A percentile compares a stretch with the other conserved stretches of the same genome.
phyloP scores from a whole-genome alignment of 2,113 vertebrate species.

The Trogon melanurus region DNA sequence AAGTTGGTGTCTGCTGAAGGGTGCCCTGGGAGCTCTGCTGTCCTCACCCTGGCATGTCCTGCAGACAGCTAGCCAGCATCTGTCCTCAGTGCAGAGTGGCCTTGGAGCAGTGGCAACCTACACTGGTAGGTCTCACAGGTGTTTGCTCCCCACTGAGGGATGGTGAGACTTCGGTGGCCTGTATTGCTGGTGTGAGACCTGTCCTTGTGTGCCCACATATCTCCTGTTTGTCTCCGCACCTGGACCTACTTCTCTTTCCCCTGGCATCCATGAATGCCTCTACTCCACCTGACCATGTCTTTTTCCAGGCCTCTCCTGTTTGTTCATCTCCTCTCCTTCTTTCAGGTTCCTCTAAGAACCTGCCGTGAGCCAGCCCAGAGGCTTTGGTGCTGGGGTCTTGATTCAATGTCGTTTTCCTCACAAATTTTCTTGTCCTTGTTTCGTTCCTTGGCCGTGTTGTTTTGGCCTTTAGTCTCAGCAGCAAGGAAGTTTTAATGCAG shows the following conservation, averaged over 20 bases:
- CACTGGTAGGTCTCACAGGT: background rate
- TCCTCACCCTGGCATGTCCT: background rate
- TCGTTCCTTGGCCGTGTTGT: background rate
- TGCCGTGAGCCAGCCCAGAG: background rate
- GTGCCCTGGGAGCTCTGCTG: background rate
- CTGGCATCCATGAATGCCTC: background rate
- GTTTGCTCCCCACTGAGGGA: background rate
- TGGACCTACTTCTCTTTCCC: background rate
- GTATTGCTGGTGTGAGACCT: background rate
- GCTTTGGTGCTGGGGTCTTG: background rate
- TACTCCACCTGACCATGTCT: background rate
- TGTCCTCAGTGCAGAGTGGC: background rate
- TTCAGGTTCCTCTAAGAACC: background rate
- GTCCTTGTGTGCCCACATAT: background rate
- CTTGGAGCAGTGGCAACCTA: background rate
- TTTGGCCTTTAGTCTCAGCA: background rate
- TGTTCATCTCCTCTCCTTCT: background rate
- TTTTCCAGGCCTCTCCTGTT: background rate
- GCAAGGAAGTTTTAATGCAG: background rate
- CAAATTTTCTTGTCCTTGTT: background rate
- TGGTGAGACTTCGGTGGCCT: accelerated
- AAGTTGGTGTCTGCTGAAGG: background rate
- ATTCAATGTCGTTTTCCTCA: background rate
- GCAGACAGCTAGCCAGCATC: background rate
- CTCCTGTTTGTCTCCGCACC: background rate